Evolutionary conservation across 2,888 invertebrate species (phyloP).

Genomic region (Octonoba sinensis): DNA sequence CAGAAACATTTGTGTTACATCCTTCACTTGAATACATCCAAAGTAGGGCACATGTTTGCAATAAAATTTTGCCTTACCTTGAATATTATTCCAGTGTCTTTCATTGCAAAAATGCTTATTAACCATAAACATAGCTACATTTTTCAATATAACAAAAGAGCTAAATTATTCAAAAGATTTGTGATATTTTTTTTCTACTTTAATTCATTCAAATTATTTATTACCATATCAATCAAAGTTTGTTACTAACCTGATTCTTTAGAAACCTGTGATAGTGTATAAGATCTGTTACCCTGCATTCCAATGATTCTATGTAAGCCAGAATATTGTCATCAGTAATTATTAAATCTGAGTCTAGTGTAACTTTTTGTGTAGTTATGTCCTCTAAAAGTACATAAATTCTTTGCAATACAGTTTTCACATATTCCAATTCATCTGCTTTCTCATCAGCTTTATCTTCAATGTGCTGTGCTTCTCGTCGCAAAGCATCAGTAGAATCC

Average conservation of each 20-base stretch:
- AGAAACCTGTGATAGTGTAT: conserved; percentile 19
- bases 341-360: conserved; percentile 34
- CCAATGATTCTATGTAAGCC: conserved; percentile 39
- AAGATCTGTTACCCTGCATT: conserved; percentile 28
- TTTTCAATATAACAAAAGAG: no score
- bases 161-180: no score
- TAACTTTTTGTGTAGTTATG: conserved; percentile 25
- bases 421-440: conserved; percentile 33
- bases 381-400: conserved; percentile 30
- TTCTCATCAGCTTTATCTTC: conserved; percentile 33
- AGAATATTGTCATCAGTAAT: conserved; percentile 50
- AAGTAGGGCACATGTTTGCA: no score
- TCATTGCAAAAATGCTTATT: no score
- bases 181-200: no score
- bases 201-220: no score
- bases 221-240: no score
- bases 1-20: no score
- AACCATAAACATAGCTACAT: no score
- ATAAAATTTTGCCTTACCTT: no score
- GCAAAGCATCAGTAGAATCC: conserved; percentile 30
- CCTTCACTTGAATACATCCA: no score
- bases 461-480: conserved; percentile 22
- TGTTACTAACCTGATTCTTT: not conserved
- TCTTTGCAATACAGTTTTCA: conserved; percentile 24
- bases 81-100: no score